Evolutionary conservation across 2,888 invertebrate species (phyloP).

Genomic region (Cistogaster globosa): DNA sequence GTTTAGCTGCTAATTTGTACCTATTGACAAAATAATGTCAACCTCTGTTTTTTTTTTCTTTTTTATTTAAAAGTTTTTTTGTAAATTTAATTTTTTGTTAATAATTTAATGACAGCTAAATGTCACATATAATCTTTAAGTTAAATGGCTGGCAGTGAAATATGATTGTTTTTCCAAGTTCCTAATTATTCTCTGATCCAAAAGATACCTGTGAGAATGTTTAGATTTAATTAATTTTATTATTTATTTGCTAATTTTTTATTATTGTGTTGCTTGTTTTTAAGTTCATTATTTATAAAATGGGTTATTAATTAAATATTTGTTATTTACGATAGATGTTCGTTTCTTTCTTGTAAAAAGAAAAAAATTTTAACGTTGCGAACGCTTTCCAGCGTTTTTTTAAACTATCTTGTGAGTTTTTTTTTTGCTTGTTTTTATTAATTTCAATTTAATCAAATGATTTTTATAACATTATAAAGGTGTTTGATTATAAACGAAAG

Average conservation of each 20-base stretch:
- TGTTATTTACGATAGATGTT: constrained; percentile 20
- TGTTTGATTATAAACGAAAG: constrained; percentile 47
- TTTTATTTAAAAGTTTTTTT: background rate
- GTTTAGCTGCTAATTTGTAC: constrained; percentile 68
- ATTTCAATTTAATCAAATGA: constrained; percentile 64
- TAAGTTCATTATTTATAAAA: constrained; percentile 7
- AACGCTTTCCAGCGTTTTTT: constrained; percentile 21
- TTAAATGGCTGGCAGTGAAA: constrained; percentile 6
- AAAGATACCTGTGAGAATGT: constrained; percentile 60
- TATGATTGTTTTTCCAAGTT: constrained; percentile 18
- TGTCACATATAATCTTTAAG: constrained; percentile 46
- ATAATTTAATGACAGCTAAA: constrained; percentile 67
- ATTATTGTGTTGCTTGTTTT: constrained; percentile 14
- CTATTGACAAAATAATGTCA: constrained; percentile 66
- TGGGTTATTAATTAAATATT: constrained; percentile 23
- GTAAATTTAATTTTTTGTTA: constrained; percentile 42
- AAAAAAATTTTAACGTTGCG: constrained; percentile 19
- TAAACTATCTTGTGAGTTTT: constrained; percentile 10
- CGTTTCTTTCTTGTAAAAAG: constrained; percentile 35
- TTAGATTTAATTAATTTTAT: constrained; percentile 15
- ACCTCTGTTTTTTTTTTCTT: constrained; percentile 10
- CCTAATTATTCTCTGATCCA: constrained; percentile 6
- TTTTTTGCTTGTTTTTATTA: constrained; percentile 1
- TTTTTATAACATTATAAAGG: constrained; percentile 71
- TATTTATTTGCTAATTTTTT: constrained; percentile 42